Evolutionary conservation across 2,888 invertebrate species (phyloP).

Genomic region (Kryphioiulus occultus): DNA sequence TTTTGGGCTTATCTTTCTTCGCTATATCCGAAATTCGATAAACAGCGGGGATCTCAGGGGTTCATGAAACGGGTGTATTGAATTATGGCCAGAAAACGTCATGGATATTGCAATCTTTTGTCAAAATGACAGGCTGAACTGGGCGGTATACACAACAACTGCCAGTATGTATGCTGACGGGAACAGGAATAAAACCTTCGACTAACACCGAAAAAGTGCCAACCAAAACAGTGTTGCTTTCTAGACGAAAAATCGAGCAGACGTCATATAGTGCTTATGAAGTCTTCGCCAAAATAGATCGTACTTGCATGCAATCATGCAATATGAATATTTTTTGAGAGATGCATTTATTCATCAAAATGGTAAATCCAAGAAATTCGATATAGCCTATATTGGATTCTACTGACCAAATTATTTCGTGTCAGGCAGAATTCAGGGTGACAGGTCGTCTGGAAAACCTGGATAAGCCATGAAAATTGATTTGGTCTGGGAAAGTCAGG

Average conservation of each 20-base stretch:
- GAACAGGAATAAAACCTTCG: not conserved
- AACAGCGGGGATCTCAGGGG: not conserved
- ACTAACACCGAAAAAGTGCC: not conserved
- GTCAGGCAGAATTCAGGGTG: too few species aligned
- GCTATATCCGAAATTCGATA: slow-evolving; percentile 32
- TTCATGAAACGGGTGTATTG: not conserved
- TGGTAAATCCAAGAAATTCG: too few species aligned
- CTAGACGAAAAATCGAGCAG: not conserved
- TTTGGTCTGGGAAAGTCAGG: too few species aligned
- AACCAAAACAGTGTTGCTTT: not conserved
- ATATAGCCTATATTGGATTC: too few species aligned
- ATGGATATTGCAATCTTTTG: slow-evolving; percentile 29
- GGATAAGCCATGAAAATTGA: too few species aligned
- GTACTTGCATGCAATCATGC: too few species aligned
- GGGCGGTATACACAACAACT: not conserved
- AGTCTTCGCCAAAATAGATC: not conserved
- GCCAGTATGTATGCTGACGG: not conserved
- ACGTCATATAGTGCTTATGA: not conserved
- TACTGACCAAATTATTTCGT: too few species aligned
- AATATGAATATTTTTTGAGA: too few species aligned
- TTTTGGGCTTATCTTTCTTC: slow-evolving; percentile 19
- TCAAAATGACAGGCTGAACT: not conserved
- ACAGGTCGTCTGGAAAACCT: too few species aligned
- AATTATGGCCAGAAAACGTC: slow-evolving; percentile 32
- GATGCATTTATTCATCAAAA: too few species aligned